Evolutionary conservation across 2,113 vertebrate genomes (phyloP).

Genomic region (Chloroceryle aenea): DNA sequence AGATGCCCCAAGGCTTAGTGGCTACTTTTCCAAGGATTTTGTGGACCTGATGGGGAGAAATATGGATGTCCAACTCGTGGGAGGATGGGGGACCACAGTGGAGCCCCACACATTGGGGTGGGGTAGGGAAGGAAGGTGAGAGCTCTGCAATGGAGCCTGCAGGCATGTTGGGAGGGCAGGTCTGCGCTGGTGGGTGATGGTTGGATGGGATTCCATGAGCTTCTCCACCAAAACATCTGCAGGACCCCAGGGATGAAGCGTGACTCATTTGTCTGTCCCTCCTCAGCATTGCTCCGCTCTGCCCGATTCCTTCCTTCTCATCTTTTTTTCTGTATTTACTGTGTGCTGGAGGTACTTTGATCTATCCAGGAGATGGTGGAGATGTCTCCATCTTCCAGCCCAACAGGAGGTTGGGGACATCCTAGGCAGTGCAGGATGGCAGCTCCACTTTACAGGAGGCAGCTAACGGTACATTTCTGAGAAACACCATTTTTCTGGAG

Average conservation of each 20-base stretch:
- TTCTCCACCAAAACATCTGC: not conserved
- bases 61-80: fast-evolving
- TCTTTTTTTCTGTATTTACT: not conserved
- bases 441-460: not conserved
- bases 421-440: fast-evolving
- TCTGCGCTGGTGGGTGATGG: not conserved
- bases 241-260: fast-evolving
- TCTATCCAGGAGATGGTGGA: not conserved
- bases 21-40: not conserved
- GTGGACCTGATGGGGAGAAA: not conserved
- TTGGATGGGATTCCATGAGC: not conserved
- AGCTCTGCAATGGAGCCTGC: not conserved
- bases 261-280: fast-evolving
- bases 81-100: not conserved
- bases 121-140: not conserved
- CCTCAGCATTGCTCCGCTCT: not conserved
- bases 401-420: fast-evolving
- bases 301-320: not conserved
- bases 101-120: fast-evolving
- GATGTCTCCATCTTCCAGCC: not conserved
- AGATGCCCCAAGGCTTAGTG: not conserved
- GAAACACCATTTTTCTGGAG: not conserved
- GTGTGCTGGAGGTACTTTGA: not conserved
- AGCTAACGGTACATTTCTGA: not conserved
- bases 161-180: not conserved